phyloP scores from a whole-genome alignment of 1,140 invertebrate species.

The Leptinotarsa lineolata region DNA sequence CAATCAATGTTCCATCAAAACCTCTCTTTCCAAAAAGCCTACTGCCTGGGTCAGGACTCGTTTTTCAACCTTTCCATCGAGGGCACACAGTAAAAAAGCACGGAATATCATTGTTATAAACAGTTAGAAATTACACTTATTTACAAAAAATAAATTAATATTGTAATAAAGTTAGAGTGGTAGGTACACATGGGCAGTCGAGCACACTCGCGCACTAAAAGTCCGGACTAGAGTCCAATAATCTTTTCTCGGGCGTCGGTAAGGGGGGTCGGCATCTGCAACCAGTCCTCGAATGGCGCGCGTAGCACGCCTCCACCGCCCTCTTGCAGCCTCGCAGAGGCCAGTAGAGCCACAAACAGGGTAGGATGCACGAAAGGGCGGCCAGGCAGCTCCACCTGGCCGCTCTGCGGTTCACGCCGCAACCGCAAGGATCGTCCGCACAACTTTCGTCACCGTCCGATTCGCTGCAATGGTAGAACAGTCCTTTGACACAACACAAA shows the following conservation, averaged over 20 bases:
- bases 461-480: conserved; percentile 90
- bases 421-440: conserved; percentile 86
- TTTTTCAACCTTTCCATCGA: conserved; percentile 17
- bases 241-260: conserved; percentile 62
- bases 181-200: conserved; percentile 49
- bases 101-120: conserved; percentile 44
- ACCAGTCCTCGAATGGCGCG: conserved; percentile 68
- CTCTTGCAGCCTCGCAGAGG: conserved; percentile 81
- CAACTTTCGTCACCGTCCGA: conserved; percentile 69
- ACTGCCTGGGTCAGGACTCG: not conserved
- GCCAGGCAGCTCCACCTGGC: conserved; percentile 85
- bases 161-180: conserved; percentile 45
- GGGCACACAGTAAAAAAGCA: conserved; percentile 44
- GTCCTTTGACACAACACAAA: conserved; percentile 89
- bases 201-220: conserved; percentile 31
- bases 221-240: conserved; percentile 53
- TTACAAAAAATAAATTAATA: conserved; percentile 55
- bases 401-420: conserved; percentile 69
- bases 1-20: too few species aligned
- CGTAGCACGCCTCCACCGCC: conserved; percentile 80
- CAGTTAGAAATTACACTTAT: conserved; percentile 50
- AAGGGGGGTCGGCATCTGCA: conserved; percentile 64
- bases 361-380: conserved; percentile 77
- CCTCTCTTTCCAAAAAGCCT: too few species aligned
- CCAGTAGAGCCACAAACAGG: conserved; percentile 91